phyloP scores from a whole-genome alignment of 2,888 invertebrate genomes.

The Agapostemon virescens region DNA sequence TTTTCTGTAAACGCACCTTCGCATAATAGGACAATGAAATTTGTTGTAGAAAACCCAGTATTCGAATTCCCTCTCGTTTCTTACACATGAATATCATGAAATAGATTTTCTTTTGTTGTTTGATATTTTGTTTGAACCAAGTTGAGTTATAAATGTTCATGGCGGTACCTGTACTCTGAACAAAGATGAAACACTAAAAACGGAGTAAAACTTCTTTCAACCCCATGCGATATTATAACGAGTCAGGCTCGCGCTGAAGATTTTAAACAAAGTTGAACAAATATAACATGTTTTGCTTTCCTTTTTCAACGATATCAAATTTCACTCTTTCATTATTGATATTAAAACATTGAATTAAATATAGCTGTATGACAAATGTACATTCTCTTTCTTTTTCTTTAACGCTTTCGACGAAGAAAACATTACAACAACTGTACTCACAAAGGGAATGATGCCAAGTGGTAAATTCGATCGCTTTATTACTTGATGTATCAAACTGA shows the following conservation, averaged over 20 bases:
- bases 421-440: no score
- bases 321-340: no score
- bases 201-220: neutral
- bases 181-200: neutral
- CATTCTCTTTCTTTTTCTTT: no score
- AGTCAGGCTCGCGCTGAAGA: no score
- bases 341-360: no score
- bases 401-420: no score
- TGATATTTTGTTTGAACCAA: slow-evolving; percentile 31
- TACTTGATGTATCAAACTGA: slow-evolving; percentile 66
- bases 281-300: no score
- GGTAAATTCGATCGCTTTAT: slow-evolving; percentile 1
- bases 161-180: slow-evolving; percentile 36
- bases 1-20: slow-evolving; percentile 34
- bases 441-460: no score
- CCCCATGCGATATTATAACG: no score
- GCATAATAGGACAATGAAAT: slow-evolving; percentile 65
- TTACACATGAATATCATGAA: slow-evolving; percentile 48
- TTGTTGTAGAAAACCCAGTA: slow-evolving; percentile 45
- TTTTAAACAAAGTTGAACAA: no score
- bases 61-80: slow-evolving; percentile 32
- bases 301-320: no score
- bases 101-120: slow-evolving; percentile 21
- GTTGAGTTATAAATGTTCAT: slow-evolving; percentile 29
- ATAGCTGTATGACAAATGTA: no score